Conservation (phyloP, 2,888 invertebrate species). For the Mythimna vitellina region DNA sequence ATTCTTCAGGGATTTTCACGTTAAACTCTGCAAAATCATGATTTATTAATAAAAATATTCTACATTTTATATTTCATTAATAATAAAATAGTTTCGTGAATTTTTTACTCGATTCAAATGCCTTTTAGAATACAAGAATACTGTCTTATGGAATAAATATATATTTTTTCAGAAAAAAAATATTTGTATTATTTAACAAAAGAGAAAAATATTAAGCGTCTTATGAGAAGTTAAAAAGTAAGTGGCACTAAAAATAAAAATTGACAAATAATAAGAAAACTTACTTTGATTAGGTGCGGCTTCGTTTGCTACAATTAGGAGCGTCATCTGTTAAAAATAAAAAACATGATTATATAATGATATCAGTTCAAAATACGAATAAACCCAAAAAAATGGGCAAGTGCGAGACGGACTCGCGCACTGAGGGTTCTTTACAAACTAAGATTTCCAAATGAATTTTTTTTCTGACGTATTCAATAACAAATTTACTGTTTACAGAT, state of each 20-base stretch:
- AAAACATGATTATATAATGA: not conserved
- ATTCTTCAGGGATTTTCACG: conserved; percentile 40
- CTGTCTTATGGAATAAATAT: not conserved
- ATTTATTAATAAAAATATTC: conserved; percentile 1
- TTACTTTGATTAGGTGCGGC: conserved; percentile 42
- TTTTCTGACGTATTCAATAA: too few species aligned
- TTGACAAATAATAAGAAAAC: not conserved
- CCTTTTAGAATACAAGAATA: not conserved
- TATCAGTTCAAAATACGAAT: not conserved
- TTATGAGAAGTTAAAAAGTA: not conserved
- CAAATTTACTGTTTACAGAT: too few species aligned
- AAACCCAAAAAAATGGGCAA: too few species aligned
- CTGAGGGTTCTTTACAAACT: too few species aligned
- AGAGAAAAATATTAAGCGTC: not conserved
- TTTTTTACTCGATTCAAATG: not conserved
- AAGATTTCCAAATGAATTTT: too few species aligned
- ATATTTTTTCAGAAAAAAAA: not conserved
- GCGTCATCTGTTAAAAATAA: conserved; percentile 22
- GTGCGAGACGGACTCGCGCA: too few species aligned
- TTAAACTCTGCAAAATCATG: conserved; percentile 18
- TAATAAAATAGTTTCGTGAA: not conserved
- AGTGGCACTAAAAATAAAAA: too few species aligned
- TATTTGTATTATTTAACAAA: not conserved
- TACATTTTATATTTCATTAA: not conserved
- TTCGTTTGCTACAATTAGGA: conserved; percentile 20